Conservation (phyloP, 64 coral and sea anemone genomes). For the Astreopora myriophthalma region DNA sequence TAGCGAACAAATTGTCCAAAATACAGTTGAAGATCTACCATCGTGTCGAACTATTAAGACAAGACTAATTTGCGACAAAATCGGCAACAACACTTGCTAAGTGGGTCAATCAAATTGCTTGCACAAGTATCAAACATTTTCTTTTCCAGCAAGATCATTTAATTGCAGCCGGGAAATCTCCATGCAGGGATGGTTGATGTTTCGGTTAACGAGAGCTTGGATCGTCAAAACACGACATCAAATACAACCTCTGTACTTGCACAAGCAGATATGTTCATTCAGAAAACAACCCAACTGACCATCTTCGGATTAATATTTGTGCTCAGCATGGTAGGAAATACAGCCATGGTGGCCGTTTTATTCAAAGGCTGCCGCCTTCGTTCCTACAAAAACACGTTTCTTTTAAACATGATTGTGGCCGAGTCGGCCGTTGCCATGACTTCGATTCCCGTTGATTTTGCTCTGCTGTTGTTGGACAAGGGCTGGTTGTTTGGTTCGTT, state of each 20-base stretch:
- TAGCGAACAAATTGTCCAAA: neutral
- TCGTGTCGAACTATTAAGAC: neutral
- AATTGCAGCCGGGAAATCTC: neutral
- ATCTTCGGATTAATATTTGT: slow-evolving; percentile 63
- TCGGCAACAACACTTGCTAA: neutral
- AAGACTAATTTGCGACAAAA: neutral
- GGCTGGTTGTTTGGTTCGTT: slow-evolving; percentile 71
- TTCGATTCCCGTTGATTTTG: slow-evolving; percentile 78
- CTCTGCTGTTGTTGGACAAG: slow-evolving; percentile 7
- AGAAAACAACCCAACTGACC: neutral
- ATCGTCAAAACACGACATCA: neutral
- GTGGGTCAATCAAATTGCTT: neutral
- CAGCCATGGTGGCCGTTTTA: slow-evolving; percentile 67
- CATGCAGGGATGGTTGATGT: neutral
- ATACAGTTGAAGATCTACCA: neutral
- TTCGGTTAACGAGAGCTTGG: neutral
- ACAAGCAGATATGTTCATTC: neutral
- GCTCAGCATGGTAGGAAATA: slow-evolving; percentile 66
- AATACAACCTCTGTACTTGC: neutral
- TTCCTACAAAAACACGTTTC: slow-evolving; percentile 63
- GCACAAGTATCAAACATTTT: neutral
- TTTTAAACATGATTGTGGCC: slow-evolving; percentile 80
- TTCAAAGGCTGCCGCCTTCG: slow-evolving; percentile 45
- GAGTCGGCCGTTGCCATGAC: slow-evolving; percentile 64
- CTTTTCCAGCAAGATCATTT: neutral